These are phyloP conservation scores for Leptinotarsa lineolata DNA, from an alignment of 1,140 invertebrate genomes.

Conservation along the genomic window DNA sequence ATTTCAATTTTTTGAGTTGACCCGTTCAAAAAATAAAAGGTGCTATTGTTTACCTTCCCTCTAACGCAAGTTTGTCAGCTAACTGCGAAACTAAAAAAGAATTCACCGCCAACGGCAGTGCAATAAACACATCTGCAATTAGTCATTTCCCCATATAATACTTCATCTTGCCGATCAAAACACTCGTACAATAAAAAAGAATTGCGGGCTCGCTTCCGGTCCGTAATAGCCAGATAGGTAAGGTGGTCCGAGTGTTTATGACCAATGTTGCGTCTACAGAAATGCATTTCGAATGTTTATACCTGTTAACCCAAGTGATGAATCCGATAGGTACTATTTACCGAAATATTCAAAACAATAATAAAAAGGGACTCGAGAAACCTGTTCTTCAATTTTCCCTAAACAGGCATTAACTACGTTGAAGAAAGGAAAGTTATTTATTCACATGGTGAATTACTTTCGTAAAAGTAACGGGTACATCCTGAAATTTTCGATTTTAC, in stretches of 20 bases:
- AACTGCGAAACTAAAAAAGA: too few species aligned
- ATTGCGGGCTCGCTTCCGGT: neutral
- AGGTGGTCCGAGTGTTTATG: slow-evolving; percentile 10
- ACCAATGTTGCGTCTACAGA: slow-evolving; percentile 14
- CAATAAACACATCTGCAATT: neutral
- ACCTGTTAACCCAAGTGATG: neutral
- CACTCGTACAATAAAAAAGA: slow-evolving; percentile 2
- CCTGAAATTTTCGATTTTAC: too few species aligned
- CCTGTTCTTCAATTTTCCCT: too few species aligned
- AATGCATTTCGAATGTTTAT: slow-evolving; percentile 11
- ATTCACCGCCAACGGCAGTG: too few species aligned
- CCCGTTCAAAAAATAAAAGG: too few species aligned
- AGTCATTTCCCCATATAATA: neutral
- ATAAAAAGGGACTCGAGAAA: neutral
- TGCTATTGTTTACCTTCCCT: too few species aligned
- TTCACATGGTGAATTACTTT: too few species aligned
- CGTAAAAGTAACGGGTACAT: too few species aligned
- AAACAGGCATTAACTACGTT: too few species aligned
- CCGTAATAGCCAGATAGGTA: neutral
- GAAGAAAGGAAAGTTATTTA: too few species aligned
- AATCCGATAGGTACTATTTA: neutral
- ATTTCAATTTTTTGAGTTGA: too few species aligned
- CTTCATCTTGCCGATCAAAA: slow-evolving; percentile 14
- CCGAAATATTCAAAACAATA: neutral
- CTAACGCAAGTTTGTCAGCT: too few species aligned